Evolutionary conservation across 1,140 invertebrate genomes (phyloP), one percentile per base, ranked within the genome.

Genomic region (Tachypleus tridentatus): DNA sequence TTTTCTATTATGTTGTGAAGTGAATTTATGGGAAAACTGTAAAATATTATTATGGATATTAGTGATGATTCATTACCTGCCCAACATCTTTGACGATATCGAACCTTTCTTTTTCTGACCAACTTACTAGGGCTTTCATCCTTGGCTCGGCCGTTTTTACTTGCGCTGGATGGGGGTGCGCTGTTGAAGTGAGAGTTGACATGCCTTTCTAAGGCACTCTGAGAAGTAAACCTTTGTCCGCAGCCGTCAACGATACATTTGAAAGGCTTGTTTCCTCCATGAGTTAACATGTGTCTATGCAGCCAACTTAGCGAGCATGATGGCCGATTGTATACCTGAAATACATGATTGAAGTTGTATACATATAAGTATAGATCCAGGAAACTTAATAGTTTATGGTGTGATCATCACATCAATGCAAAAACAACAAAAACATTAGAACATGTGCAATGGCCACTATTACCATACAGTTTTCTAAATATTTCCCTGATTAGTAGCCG

Each of bases 171-270:
- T 52, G 54, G 52, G 48, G 57, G n/a, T 49, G 54, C 62, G 80
- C 82, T 76, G 82, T 77, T 87, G 77, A 97, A 97, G 75, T 97
- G 94, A 72, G 87, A 84, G 78, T 97, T 96, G 9, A 97, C 92
- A 73, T 97, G 94, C 70, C 91, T 84, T 75, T 95, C 88, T 63
- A 97, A 78, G 59, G 89, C 84, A 68, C 83, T 88, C 85, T 94
- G 92, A 66, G 91, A 89, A 71, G 88, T 88, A 76, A 97, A 97
- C 72, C 91, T 83, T 73, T 87, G 83, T 56, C 89, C 89, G 77
- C 94, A 98, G 62, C 88, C 86, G 70, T 93, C 91, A 68, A 98
- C 89, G 74, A 97, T 96, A 78, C 94, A 98, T 72, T 89, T 86
- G 79, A 93, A 96, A 49, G 92, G 92, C 76, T 96, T 96, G 71